Base-by-base conservation (phyloP, 2,888 invertebrate genomes). In the Caenorhabditis zanzibari region DNA sequence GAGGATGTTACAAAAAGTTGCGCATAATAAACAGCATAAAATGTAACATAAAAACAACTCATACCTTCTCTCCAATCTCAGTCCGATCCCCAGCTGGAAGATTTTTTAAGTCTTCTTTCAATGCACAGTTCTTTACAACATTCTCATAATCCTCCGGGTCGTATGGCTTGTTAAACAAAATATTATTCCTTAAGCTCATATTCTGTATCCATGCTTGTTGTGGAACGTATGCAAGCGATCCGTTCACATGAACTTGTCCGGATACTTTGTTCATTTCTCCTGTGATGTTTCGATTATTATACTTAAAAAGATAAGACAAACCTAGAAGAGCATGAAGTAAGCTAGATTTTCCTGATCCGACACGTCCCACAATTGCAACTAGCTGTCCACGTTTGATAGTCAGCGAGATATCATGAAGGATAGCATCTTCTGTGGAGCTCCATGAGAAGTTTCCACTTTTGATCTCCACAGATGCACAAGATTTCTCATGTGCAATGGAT, bases 201-300 rank as follows among this genome's bases (percentile, higher is more conserved):
- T 98, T 98, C 93, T 98, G 98, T 83, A 98, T 98, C 98, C 98
- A 99, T 0, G 98, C 97, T 93, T 97, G 97, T 92, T 97, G 97
- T 0, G 97, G 95, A 2, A 97, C 97, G 93, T 96, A 97, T 0
- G 97, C 96, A 14, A 95, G 93, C 3, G 93, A 92, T 26, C 95
- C 95, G 19, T 85, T 80, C 52, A 90, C 84, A 12, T 87, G 86
- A 16, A 92, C 83, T n/a, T 76, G 79, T 35, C 92, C 92, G 10
- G 83, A 63, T 0, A 89, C 61, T 35, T 87, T 86, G 49, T 90
- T 90, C 92, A 92, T 97, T 94, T 98, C 97, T 16, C 63, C 63
- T 63, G 44, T 56, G 19, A 24, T 22, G 32, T 10, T 6, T n/a
- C 3, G 2, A 19, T 38, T 22, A 7, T 3, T 1, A 7, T 32